These are phyloP conservation scores for Microcebus ravelobensis DNA, from an alignment of 2,113 vertebrate species.

Conservation along the genomic window DNA sequence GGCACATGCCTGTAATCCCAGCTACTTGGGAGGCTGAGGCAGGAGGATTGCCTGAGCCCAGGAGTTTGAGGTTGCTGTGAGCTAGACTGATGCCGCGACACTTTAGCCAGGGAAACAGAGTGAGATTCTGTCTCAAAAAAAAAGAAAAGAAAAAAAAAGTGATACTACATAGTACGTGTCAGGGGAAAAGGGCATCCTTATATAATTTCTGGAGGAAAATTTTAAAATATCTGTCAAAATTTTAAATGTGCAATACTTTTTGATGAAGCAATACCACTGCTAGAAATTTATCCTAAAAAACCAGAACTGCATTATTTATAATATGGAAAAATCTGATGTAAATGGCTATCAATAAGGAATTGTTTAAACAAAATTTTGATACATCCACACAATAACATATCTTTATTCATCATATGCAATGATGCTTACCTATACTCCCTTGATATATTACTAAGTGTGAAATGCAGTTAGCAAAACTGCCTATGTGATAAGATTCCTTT, in stretches of 20 bases:
- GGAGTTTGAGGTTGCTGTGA: too few species aligned
- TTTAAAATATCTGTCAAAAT: not conserved
- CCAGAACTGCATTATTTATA: not conserved
- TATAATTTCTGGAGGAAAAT: not conserved
- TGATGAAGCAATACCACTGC: not conserved
- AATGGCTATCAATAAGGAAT: not conserved
- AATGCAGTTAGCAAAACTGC: not conserved
- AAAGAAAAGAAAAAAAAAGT: not conserved
- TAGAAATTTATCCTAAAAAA: not conserved
- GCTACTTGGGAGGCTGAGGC: too few species aligned
- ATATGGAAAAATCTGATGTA: not conserved
- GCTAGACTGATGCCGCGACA: too few species aligned
- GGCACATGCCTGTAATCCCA: too few species aligned
- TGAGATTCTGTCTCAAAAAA: too few species aligned
- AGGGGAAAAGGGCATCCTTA: not conserved
- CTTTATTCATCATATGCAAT: not conserved
- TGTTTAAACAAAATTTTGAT: not conserved
- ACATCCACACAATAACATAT: not conserved
- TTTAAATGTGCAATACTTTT: not conserved
- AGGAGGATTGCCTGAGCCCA: too few species aligned
- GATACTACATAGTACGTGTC: not conserved
- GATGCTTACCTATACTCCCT: not conserved
- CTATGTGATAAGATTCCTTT: not conserved
- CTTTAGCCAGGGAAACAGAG: too few species aligned
- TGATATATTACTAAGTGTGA: not conserved